Evolutionary conservation across 2,797 vertebrate species (phyloP).

Genomic region (Acridotheres tristis): DNA sequence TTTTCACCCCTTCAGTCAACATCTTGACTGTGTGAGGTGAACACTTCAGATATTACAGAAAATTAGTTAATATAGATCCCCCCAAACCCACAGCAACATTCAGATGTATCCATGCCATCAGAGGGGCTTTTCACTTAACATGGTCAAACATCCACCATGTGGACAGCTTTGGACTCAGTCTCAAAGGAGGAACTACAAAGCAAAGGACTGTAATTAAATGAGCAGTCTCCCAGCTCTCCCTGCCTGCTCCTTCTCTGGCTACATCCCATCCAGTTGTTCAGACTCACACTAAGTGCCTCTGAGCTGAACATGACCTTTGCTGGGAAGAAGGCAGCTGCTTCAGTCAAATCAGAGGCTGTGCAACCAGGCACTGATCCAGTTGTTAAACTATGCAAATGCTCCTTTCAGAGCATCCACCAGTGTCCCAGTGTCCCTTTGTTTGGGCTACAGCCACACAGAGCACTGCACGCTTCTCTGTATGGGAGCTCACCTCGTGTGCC

Average conservation of each 20-base stretch:
- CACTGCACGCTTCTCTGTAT: not conserved
- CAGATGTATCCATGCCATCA: not conserved
- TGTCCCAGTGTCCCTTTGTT: not conserved
- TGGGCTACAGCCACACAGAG: not conserved
- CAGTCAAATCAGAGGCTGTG: not conserved
- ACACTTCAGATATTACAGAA: not conserved
- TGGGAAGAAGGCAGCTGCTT: conserved; percentile 38
- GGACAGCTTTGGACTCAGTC: not conserved
- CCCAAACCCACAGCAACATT: not conserved
- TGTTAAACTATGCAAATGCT: not conserved
- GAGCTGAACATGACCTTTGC: not conserved
- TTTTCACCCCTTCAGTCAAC: not conserved
- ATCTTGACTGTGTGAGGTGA: not conserved
- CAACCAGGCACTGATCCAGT: not conserved
- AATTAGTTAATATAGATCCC: not conserved
- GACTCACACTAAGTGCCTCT: not conserved
- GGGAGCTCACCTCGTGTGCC: not conserved
- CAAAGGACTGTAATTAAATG: not conserved
- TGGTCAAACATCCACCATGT: not conserved
- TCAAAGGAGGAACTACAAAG: not conserved
- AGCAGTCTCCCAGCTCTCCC: not conserved
- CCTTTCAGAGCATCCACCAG: not conserved
- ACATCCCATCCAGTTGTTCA: conserved; percentile 4
- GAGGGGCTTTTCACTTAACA: not conserved
- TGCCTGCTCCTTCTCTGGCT: not conserved